These are phyloP conservation scores for Eudyptes chrysolophus DNA, from an alignment of 2,113 vertebrate genomes.

Conservation along the genomic window DNA sequence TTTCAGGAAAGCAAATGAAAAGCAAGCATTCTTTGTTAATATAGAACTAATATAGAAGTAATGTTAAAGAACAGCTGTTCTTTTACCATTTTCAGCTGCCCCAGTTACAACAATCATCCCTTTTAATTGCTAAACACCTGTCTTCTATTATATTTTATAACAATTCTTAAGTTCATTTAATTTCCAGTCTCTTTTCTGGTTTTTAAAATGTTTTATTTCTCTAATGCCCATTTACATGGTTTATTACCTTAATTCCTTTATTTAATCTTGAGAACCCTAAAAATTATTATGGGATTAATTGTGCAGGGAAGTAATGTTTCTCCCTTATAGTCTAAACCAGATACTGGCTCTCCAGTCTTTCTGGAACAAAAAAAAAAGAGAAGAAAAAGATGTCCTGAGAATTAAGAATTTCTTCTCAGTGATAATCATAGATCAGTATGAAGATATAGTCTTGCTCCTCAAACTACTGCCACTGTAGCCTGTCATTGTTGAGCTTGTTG, in stretches of 20 bases:
- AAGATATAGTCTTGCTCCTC: background rate
- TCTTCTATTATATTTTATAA: slow-evolving; percentile 63
- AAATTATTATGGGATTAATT: slow-evolving; percentile 67
- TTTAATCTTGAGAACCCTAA: slow-evolving; percentile 56
- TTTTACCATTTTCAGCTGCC: slow-evolving; percentile 51
- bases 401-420: slow-evolving; percentile 17
- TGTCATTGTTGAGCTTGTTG: background rate
- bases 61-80: slow-evolving; percentile 59
- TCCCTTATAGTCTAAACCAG: slow-evolving; percentile 14
- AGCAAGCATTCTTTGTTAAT: slow-evolving; percentile 34
- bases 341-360: slow-evolving; percentile 28
- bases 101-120: slow-evolving; percentile 13
- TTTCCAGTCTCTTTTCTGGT: background rate
- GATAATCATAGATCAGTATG: slow-evolving; percentile 19
- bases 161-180: slow-evolving; percentile 55
- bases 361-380: background rate
- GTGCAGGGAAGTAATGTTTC: slow-evolving; percentile 33
- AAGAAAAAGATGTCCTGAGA: slow-evolving; percentile 13
- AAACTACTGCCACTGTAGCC: background rate
- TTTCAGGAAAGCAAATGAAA: slow-evolving; percentile 20
- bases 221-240: slow-evolving; percentile 43
- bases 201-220: slow-evolving; percentile 48
- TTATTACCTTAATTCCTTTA: slow-evolving; percentile 62
- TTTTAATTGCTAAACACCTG: slow-evolving; percentile 68
- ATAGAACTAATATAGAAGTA: background rate